Conservation (phyloP, 2,888 invertebrate species). For the Esperia sulphurella region DNA sequence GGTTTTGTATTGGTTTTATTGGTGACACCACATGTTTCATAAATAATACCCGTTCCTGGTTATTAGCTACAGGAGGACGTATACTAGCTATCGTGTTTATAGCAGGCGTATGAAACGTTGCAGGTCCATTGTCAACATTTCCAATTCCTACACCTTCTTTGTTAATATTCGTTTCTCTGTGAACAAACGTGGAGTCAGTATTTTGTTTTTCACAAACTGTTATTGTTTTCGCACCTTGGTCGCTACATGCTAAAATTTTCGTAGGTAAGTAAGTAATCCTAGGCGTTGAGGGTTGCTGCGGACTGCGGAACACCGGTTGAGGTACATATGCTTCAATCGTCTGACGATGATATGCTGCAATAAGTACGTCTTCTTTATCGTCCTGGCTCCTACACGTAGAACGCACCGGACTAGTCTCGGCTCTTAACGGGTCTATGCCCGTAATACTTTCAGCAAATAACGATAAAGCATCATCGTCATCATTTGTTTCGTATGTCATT, state of each 20-base stretch:
- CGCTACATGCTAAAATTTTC: slow-evolving; percentile 14
- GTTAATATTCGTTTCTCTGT: slow-evolving; percentile 23
- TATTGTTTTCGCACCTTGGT: slow-evolving; percentile 7
- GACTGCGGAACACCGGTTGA: slow-evolving; percentile 18
- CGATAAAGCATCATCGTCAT: slow-evolving; percentile 61
- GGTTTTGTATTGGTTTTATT: slow-evolving; percentile 18
- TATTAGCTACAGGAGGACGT: too few species aligned
- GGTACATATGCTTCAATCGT: slow-evolving; percentile 45
- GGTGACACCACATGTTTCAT: slow-evolving; percentile 2
- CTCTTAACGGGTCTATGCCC: slow-evolving; percentile 42
- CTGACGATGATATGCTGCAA: not conserved
- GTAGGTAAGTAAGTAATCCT: slow-evolving; percentile 36
- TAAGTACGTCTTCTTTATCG: too few species aligned
- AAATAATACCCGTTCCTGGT: too few species aligned
- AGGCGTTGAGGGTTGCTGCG: slow-evolving; percentile 9
- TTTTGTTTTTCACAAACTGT: slow-evolving; percentile 48
- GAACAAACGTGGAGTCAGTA: slow-evolving; percentile 51
- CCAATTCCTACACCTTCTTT: not conserved
- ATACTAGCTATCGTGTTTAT: too few species aligned
- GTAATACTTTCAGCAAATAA: slow-evolving; percentile 63
- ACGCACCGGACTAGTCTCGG: slow-evolving; percentile 20
- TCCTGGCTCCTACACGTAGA: slow-evolving; percentile 1
- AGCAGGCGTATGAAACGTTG: too few species aligned
- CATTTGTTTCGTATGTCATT: slow-evolving; percentile 24
- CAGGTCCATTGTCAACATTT: not conserved